Base-by-base conservation (phyloP, 2,888 invertebrate species). In the Ormyrus pomaceus region DNA sequence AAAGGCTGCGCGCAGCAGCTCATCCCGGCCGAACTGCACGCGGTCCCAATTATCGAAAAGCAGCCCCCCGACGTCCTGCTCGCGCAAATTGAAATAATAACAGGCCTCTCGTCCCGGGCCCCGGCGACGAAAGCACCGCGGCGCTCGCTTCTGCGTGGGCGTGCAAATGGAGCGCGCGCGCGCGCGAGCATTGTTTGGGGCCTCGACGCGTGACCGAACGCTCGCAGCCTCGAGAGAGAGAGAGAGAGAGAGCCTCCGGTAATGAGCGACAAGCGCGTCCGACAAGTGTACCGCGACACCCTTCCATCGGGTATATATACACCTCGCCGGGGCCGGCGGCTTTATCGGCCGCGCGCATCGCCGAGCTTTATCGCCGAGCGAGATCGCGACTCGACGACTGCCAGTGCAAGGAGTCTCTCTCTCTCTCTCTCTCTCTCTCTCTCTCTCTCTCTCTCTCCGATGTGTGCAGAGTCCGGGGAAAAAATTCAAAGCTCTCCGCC, bases 221-320 rank as follows among this genome's bases (percentile, higher is more conserved):
- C 74, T 34, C 34, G 34, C 34, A 34, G 34, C 34, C 34, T 34
- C 34, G 34, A 34, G 4, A 34, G 34, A 34, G 34, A 34, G 34
- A 34, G 34, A 34, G 34, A 34, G 34, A 34, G 34, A 34, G 34
- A 4, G 34, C 34, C 34, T 34, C 34, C 34, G 34, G 34, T 34
- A 34, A 34, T 34, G 34, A 34, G 34, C 34, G 34, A 34, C 34
- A 34, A 34, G 34, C 51, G 51, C 9, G 45, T 11, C 55, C 62
- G 72, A 69, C 76, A 76, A 76, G 76, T 64, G 70, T 64, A 68
- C 64, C 62, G 69, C 69, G 76, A 61, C 69, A 69, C 76, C 55
- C 76, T 55, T 48, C 50, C 7, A 51, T 71, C 55, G 51, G 9
- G 61, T 19, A 19, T 19, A 19, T 19, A 13, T 8, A 34, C 34